These are phyloP conservation scores for Lagocephalus sceleratus DNA, from an alignment of 2,797 vertebrate genomes.

Conservation along the genomic window DNA sequence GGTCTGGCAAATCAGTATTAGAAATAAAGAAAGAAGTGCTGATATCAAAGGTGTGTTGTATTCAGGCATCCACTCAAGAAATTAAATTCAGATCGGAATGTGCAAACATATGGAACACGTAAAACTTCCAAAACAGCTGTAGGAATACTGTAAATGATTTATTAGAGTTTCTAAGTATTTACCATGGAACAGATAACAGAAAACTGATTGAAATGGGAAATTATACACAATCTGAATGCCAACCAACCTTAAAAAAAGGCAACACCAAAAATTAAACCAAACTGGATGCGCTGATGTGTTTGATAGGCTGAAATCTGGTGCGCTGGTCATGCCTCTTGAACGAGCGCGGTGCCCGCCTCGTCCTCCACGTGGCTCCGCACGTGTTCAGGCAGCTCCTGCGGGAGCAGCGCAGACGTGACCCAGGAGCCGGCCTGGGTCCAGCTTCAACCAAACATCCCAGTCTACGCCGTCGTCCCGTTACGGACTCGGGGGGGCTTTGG, in stretches of 20 bases:
- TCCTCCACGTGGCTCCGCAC: slow-evolving; percentile 86
- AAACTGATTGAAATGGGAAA: too few relatives aligned
- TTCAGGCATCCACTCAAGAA: too few relatives aligned
- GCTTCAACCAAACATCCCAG: neutral
- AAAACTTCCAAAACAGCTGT: too few relatives aligned
- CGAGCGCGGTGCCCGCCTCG: slow-evolving; percentile 76
- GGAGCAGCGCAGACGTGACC: slow-evolving; percentile 9
- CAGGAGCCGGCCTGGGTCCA: neutral
- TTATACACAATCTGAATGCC: neutral
- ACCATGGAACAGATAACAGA: too few relatives aligned
- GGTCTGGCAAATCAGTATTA: too few relatives aligned
- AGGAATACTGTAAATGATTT: too few relatives aligned
- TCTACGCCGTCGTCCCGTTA: neutral
- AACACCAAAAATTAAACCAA: neutral
- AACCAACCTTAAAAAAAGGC: neutral
- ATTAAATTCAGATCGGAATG: too few relatives aligned
- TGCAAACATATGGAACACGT: too few relatives aligned
- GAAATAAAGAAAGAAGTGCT: too few relatives aligned
- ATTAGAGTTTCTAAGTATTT: too few relatives aligned
- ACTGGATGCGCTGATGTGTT: neutral
- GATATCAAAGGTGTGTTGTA: too few relatives aligned
- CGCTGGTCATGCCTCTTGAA: slow-evolving; percentile 3
- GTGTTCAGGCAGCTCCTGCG: slow-evolving; percentile 86
- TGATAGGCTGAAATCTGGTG: neutral
- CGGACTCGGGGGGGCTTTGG: neutral